Base-by-base conservation (phyloP, 2,888 invertebrate species). In the Eristalis tenax region DNA sequence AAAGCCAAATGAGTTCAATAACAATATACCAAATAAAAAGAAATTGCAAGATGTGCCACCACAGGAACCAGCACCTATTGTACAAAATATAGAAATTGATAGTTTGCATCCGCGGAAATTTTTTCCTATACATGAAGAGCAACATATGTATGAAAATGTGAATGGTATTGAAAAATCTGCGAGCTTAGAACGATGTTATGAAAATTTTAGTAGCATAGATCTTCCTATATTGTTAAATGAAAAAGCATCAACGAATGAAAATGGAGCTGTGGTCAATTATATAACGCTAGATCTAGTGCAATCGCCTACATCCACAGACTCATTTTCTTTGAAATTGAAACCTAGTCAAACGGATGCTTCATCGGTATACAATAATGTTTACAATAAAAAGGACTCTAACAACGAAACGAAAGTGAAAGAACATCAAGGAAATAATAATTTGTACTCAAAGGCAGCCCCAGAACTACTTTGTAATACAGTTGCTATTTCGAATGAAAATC, bases 241-340 rank as follows among this genome's bases (percentile, higher is more conserved):
- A 56, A 75, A 87, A 73, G 76, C 83, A 32, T 50, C 75, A 64
- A 68, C 68, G 59, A 79, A 79, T 43, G 66, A 89, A 65, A 83
- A 69, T 15, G 68, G 73, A 23, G 84, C 89, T 32, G 89, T 88
- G 40, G 92, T 93, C 0, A 93, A 93, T 89, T 93, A 93, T 65
- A 93, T 93, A 70, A 91, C 93, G 1, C 89, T 93, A 1, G 93
- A 93, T 87, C 82, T 93, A 28, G 92, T 93, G 89, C 93, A 93
- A 40, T 91, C 92, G 1, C 90, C 91, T 0, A 92, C 91, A 78
- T 91, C 91, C 2, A 90, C 90, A 0, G 90, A 87, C 26, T 87
- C 87, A 22, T 87, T 87, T 73, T 87, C 87, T 23, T n/a, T 87
- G 11, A 87, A 87, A 76, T n/a, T 80, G 6, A 87, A 83, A n/a